Evolutionary conservation across 2,797 vertebrate genomes (phyloP).

Genomic region (Melanotaenia maccullochi): DNA sequence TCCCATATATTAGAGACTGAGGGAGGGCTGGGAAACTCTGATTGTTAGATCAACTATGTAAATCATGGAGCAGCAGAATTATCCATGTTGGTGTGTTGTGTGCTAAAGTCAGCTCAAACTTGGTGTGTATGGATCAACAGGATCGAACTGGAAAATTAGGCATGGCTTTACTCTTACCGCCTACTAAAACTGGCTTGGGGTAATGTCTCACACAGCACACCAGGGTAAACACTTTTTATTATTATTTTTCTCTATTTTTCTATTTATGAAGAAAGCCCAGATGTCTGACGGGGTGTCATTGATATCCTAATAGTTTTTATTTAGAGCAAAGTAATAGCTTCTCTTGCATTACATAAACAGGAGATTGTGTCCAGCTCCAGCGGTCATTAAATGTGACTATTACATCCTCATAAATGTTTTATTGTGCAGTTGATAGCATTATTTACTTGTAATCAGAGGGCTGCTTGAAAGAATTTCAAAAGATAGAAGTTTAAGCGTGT

Average conservation of each 20-base stretch:
- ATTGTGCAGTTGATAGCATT: slow-evolving; percentile 34
- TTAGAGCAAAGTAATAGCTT: slow-evolving; percentile 44
- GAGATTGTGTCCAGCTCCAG: slow-evolving; percentile 33
- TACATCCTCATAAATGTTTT: slow-evolving; percentile 49
- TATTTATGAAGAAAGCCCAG: slow-evolving; percentile 20
- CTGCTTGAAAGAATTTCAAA: slow-evolving; percentile 28
- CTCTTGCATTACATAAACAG: slow-evolving; percentile 35
- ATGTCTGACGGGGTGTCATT: slow-evolving; percentile 11
- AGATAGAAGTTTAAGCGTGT: slow-evolving; percentile 1
- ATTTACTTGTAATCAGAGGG: slow-evolving; percentile 45
- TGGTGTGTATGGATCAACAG: slow-evolving; percentile 58
- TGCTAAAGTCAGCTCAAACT: slow-evolving; percentile 51
- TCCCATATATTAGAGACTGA: slow-evolving; percentile 29
- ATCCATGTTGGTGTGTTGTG: slow-evolving; percentile 50
- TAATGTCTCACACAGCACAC: slow-evolving; percentile 14
- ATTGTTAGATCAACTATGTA: slow-evolving; percentile 66
- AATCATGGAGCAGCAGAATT: slow-evolving; percentile 33
- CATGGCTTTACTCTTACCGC: slow-evolving; percentile 38
- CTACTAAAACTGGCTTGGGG: slow-evolving; percentile 29
- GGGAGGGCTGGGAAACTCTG: slow-evolving; percentile 39
- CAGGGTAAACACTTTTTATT: background rate
- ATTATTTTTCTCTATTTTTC: background rate
- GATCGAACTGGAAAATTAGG: slow-evolving; percentile 36
- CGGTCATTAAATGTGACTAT: slow-evolving; percentile 46
- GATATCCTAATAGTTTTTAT: slow-evolving; percentile 32